phyloP scores from a whole-genome alignment of 2,888 invertebrate species.

The Mimachlamys varia region DNA sequence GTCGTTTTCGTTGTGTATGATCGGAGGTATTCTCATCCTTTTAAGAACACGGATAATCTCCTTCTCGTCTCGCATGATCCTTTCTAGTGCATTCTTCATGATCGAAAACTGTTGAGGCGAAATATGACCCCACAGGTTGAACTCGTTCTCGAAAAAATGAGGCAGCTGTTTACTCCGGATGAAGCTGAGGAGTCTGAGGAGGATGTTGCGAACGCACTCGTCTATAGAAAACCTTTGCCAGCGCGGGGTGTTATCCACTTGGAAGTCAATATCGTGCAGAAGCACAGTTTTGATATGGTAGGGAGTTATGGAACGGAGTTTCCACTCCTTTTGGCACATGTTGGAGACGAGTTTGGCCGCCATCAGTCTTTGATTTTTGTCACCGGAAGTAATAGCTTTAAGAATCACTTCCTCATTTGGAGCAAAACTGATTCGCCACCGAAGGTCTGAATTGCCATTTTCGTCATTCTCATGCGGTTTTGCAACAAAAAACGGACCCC shows the following conservation, averaged over 20 bases:
- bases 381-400: slow-evolving; percentile 61
- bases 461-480: slow-evolving; percentile 62
- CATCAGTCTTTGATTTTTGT: slow-evolving; percentile 62
- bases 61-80: slow-evolving; percentile 65
- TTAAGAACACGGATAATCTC: slow-evolving; percentile 60
- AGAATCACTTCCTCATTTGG: slow-evolving; percentile 61
- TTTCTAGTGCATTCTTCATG: slow-evolving; percentile 63
- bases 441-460: slow-evolving; percentile 61
- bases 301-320: slow-evolving; percentile 61
- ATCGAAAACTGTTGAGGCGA: slow-evolving; percentile 59
- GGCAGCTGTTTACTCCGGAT: slow-evolving; percentile 64
- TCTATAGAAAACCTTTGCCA: slow-evolving; percentile 74
- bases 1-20: not conserved
- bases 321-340: slow-evolving; percentile 62
- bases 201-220: slow-evolving; percentile 66
- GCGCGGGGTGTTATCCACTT: slow-evolving; percentile 71
- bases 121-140: slow-evolving; percentile 68
- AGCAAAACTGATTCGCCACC: slow-evolving; percentile 63
- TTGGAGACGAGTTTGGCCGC: slow-evolving; percentile 63
- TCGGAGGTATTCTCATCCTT: slow-evolving; percentile 39
- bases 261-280: slow-evolving; percentile 72
- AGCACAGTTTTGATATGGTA: slow-evolving; percentile 75
- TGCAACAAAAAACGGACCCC: slow-evolving; percentile 54
- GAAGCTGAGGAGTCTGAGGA: slow-evolving; percentile 66
- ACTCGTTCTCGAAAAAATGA: slow-evolving; percentile 71